Conservation (phyloP, 2,113 vertebrate genomes). For the Puffinus mauretanicus region DNA sequence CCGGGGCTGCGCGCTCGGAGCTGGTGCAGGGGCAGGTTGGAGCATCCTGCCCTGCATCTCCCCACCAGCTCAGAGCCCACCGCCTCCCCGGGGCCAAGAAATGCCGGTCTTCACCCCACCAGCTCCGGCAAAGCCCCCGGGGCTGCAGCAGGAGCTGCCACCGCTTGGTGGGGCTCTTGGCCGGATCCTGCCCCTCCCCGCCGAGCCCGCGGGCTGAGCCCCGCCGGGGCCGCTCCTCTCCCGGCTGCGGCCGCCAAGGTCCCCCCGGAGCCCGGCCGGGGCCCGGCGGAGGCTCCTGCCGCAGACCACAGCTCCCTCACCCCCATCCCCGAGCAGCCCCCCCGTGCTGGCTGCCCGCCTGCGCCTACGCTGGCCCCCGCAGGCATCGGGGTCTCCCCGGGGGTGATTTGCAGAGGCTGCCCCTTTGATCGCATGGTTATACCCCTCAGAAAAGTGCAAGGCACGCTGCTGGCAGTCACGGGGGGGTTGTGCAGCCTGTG, state of each 20-base stretch:
- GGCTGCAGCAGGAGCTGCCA: background rate
- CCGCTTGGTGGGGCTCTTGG: background rate
- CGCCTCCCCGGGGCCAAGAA: too few relatives aligned
- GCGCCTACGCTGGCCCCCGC: background rate
- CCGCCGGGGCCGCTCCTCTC: background rate
- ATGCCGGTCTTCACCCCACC: background rate
- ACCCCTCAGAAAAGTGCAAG: background rate
- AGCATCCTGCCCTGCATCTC: background rate
- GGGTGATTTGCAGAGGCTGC: background rate
- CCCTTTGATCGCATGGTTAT: fast-evolving
- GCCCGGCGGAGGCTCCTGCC: background rate
- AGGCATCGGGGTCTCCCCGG: too few relatives aligned
- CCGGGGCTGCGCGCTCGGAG: background rate
- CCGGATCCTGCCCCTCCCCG: background rate
- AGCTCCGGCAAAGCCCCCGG: background rate
- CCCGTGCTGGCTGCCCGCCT: background rate
- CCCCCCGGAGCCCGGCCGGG: background rate
- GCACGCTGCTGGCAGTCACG: background rate
- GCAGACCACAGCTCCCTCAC: background rate
- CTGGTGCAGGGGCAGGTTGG: background rate
- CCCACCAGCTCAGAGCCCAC: background rate
- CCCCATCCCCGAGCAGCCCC: background rate
- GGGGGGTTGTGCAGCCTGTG: background rate
- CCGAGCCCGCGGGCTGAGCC: background rate
- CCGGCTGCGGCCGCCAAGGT: background rate